phyloP scores from a whole-genome alignment of 2,888 invertebrate genomes.

The Drosophila ustulata region DNA sequence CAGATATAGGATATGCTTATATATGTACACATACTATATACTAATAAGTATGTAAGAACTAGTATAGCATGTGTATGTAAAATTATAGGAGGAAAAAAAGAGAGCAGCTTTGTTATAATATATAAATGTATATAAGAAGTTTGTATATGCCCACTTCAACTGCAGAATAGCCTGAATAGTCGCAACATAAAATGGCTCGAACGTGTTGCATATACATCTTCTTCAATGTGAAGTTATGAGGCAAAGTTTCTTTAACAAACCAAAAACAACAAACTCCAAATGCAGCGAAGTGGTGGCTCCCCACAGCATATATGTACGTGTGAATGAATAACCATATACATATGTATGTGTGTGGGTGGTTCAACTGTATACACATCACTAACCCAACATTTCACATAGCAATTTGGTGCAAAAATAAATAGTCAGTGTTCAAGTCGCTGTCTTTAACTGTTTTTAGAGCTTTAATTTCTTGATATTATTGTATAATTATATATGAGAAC shows the following conservation, averaged over 20 bases:
- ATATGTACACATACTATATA: no score
- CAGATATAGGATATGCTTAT: no score
- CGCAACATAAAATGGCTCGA: constrained; percentile 58
- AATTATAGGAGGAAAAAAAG: no score
- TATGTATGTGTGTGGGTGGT: constrained; percentile 7
- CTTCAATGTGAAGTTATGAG: constrained; percentile 78
- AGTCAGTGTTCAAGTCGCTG: constrained; percentile 23
- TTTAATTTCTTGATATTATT: no score
- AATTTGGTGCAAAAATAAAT: constrained; percentile 78
- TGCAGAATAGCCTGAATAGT: neutral
- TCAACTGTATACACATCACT: constrained; percentile 11
- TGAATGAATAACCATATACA: constrained; percentile 40
- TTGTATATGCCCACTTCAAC: no score
- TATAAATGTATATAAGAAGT: no score
- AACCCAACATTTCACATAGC: constrained; percentile 12
- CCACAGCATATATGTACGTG: constrained; percentile 39
- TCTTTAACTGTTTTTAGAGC: no score
- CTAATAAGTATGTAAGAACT: no score
- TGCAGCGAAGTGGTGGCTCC: constrained; percentile 22
- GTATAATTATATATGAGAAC: no score
- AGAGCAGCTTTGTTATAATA: no score
- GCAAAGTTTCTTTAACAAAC: constrained; percentile 66
- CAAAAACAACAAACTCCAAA: constrained; percentile 33
- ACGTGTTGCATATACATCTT: constrained; percentile 81
- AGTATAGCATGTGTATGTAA: no score